Evolutionary conservation across 2,113 vertebrate species (phyloP).

Genomic region (Hemiprocne comata): DNA sequence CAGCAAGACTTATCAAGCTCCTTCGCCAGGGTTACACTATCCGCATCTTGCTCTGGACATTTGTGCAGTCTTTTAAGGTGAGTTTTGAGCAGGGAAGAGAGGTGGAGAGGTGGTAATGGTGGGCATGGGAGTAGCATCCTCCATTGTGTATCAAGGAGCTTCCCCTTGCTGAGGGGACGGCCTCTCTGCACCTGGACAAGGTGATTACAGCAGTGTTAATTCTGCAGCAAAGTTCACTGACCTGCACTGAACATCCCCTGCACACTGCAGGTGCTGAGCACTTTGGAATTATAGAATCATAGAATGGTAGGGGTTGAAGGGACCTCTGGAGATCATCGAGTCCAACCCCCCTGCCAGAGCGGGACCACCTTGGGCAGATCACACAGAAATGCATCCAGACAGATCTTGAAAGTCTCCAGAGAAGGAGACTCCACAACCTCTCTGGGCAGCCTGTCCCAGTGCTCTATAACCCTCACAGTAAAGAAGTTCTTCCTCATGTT

Average conservation of each 20-base stretch:
- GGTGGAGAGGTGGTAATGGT: fast-evolving
- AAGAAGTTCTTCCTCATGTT: no score
- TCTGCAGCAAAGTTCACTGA: not conserved
- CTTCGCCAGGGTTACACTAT: constrained; percentile 97
- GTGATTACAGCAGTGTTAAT: not conserved
- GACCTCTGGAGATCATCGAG: no score
- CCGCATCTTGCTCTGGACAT: constrained; percentile 96
- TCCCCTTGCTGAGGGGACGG: fast-evolving
- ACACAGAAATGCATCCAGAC: no score
- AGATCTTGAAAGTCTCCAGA: no score
- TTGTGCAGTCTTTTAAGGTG: constrained; percentile 98
- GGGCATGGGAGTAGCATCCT: fast-evolving
- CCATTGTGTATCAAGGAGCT: not conserved
- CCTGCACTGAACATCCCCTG: not conserved
- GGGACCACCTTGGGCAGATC: no score
- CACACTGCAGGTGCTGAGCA: fast-evolving
- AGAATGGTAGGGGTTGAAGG: no score
- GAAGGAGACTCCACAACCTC: no score
- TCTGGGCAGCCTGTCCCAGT: no score
- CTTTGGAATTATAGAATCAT: not conserved
- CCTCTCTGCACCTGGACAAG: not conserved
- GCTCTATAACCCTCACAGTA: no score
- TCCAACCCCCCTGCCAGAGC: no score
- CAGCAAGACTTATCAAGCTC: constrained; percentile 93
- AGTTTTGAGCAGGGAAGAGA: not conserved